Evolutionary conservation across 2,888 invertebrate species (phyloP), one percentile per base, ranked within the genome.

Genomic region (Lasioglossum leucozonium): DNA sequence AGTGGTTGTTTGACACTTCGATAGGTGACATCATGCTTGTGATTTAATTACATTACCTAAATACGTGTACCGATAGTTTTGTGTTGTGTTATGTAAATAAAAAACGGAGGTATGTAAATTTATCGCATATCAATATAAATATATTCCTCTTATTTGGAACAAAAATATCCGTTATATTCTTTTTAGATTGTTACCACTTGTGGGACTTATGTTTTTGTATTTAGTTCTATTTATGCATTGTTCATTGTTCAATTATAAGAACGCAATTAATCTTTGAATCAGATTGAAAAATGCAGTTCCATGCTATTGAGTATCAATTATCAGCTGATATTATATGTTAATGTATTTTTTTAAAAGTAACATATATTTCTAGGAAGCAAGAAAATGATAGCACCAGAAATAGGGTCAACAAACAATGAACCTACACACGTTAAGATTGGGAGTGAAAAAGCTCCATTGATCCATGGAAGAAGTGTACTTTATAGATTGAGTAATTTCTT

Each of bases 381-480:
- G 42, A 90, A 90, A 76, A 95, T 95, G 95, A 93, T 95, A 42
- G 95, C 95, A 0, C 85, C 95, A 6, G 95, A 95, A 47, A 82
- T 94, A 55, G 95, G 95, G 1, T 95, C 95, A 4, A 95, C 94
- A 4, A 95, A 95, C 81, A 89, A 94, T 4, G 94, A 94, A 40
- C 86, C 93, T 42, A 89, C 93, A 11, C 93, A 93, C 22, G 88
- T 93, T n/a, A 92, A 93, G 30, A 90, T 94, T 6, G 88, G 91
- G n/a, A 92, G 87, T 34, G 95, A 95, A 87, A 95, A 95, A 89
- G 94, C 94, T 16, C 95, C 95, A 0, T 87, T 95, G 34, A 94
- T 95, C 40, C 92, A 93, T 47, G 95, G 95, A 18, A 93, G 95
- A 73, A 92, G 94, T 58, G 90, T 95, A 55, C 94, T 95, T 67